Evolutionary conservation across 2,888 invertebrate species (phyloP).

Genomic region (Cylindroiulus punctatus): DNA sequence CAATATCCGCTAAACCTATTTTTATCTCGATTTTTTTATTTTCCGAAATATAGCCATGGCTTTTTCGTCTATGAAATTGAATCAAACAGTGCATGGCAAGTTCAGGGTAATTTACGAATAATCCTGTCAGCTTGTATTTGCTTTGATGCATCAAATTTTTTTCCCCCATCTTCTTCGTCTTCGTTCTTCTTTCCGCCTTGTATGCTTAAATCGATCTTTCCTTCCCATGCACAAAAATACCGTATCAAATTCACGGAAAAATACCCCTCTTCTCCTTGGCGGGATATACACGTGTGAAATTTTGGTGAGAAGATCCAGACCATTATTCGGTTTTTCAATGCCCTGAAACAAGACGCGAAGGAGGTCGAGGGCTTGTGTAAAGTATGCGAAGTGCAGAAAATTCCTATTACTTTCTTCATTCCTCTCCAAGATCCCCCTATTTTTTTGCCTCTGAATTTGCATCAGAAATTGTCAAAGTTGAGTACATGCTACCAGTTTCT

Average conservation of each 20-base stretch:
- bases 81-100: constrained; percentile 32
- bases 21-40: constrained; percentile 1
- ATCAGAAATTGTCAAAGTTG: constrained; percentile 17
- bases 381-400: constrained; percentile 12
- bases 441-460: constrained; percentile 11
- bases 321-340: constrained; percentile 14
- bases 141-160: constrained; percentile 23
- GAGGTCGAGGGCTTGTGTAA: not conserved
- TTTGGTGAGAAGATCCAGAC: constrained; percentile 1
- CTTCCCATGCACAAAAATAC: not conserved
- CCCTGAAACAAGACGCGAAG: not conserved
- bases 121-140: constrained; percentile 32
- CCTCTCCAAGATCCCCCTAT: not conserved
- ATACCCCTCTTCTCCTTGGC: not conserved
- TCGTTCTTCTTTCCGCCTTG: not conserved
- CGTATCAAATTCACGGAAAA: not conserved
- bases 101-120: constrained; percentile 32
- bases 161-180: not conserved
- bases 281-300: not conserved
- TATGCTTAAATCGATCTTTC: constrained; percentile 14
- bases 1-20: not conserved
- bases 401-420: constrained; percentile 12
- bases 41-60: not conserved
- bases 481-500: constrained; percentile 17
- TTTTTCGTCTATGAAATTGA: constrained; percentile 32